Base-by-base conservation (phyloP, 2,113 vertebrate genomes). In the Gopherus flavomarginatus region DNA sequence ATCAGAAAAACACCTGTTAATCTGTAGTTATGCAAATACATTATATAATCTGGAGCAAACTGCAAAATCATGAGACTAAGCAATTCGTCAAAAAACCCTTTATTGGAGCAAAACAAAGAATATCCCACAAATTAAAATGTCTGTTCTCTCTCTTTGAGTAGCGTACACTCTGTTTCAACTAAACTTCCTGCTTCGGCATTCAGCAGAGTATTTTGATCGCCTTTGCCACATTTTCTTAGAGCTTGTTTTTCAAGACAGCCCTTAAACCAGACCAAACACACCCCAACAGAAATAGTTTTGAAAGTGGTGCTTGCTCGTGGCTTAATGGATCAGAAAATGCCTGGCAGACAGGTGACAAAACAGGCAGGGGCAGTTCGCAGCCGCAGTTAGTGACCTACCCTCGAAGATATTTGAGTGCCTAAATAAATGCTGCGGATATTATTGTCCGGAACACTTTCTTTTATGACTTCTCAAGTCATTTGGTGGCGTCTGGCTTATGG, bases 1-100 rank as follows among this genome's bases (percentile, higher is more conserved):
- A 59, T 65, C 87, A 49, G 44, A 87, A 96, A 96, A 97, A 97
- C 98, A 98, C 98, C 98, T 98, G 98, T 98, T 98, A 97, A 44
- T 53, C 95, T 91, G 90, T 85, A 83, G 91, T 89, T 92, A 84
- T 52, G 65, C 42, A 7, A 29, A 44, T 17, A 88, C 83, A 92
- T 95, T 94, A 84, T 83, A 65, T 6, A 16, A 35, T 42, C 35
- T 57, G 88, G 79, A 72, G 38, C 86, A 69, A 86, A 83, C 83
- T 75, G 38, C 85, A 56, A 85, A 24, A 35, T 2, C 8, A 6
- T 31, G 19, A 14, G 38, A 72, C 57, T 26, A n/a, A 77, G 31
- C n/a, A 42, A 42, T 31, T 47, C 29, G 26, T 56, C 21, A 83
- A 12, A 87, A 50, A 22, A 47, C 29, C 47, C 35, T 90, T 91